Evolutionary conservation across 2,797 vertebrate species (phyloP).

Genomic region (Notolabrus celidotus): DNA sequence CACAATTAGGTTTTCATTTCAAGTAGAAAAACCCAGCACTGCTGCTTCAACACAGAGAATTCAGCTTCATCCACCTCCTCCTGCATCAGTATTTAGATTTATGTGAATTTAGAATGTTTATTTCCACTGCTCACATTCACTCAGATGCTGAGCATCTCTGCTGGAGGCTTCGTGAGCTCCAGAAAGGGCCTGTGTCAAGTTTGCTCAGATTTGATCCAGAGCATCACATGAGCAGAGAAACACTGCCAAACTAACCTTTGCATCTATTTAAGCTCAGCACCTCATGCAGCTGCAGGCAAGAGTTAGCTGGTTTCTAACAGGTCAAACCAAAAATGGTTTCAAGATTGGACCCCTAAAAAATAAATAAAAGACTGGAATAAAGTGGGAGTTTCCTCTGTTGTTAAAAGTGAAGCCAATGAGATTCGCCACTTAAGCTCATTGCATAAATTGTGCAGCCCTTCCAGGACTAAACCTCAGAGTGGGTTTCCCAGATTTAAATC

Average conservation of each 20-base stretch:
- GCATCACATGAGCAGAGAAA: conserved; percentile 9
- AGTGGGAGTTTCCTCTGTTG: too few species aligned
- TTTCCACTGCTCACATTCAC: conserved; percentile 23
- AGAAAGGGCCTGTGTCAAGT: conserved; percentile 11
- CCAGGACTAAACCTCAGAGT: too few species aligned
- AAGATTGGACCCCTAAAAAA: too few species aligned
- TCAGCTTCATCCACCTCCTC: conserved; percentile 15
- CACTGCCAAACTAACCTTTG: conserved; percentile 7
- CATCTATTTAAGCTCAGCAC: neutral
- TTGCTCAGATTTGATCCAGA: conserved; percentile 25
- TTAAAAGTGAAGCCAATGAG: too few species aligned
- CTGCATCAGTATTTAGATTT: conserved; percentile 48
- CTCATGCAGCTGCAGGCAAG: neutral
- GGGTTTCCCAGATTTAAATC: too few species aligned
- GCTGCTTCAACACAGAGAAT: neutral
- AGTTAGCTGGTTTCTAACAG: too few species aligned
- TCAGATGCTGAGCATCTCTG: conserved; percentile 22
- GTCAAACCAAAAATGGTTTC: too few species aligned
- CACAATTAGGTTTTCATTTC: conserved; percentile 4
- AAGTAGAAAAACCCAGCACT: conserved; percentile 12
- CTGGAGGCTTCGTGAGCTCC: conserved; percentile 6
- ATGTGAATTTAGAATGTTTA: conserved; percentile 46
- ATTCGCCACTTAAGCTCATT: too few species aligned
- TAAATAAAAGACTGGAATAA: too few species aligned
- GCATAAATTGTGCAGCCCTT: too few species aligned